Conservation (phyloP, 2,888 invertebrate genomes). For the Drosophila hawaiiensis region DNA sequence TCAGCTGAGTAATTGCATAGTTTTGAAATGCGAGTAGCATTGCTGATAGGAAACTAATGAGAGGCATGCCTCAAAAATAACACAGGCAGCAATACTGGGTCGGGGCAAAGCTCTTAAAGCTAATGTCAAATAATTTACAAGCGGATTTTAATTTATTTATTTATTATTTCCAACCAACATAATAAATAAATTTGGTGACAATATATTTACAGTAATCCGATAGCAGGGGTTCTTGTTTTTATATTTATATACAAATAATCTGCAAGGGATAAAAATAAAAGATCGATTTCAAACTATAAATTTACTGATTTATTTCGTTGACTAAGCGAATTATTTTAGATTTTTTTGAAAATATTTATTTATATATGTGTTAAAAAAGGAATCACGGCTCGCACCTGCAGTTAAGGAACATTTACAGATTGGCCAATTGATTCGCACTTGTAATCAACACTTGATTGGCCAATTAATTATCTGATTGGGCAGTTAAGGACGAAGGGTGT, state of each 20-base stretch:
- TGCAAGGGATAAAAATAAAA: background rate
- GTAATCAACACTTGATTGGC: slow-evolving; percentile 9
- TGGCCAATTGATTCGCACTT: background rate
- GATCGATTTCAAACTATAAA: background rate
- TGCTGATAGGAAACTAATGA: background rate
- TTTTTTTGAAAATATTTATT: background rate
- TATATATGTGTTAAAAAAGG: background rate
- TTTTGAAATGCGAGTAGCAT: background rate
- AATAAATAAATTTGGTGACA: too few relatives aligned
- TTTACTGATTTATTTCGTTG: background rate
- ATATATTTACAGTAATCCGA: background rate
- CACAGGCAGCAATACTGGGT: background rate
- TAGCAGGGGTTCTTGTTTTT: background rate
- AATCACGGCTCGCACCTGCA: background rate
- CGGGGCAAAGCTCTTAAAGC: background rate
- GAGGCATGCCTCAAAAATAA: background rate
- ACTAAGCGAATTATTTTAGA: background rate
- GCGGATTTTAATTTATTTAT: background rate
- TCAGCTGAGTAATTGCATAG: slow-evolving; percentile 27
- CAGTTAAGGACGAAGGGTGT: background rate
- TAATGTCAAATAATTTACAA: background rate
- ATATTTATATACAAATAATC: background rate
- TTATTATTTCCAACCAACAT: background rate
- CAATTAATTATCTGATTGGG: slow-evolving; percentile 18
- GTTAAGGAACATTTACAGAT: background rate